Evolutionary conservation across 2,113 vertebrate species (phyloP), one percentile per base, ranked within the genome.

Genomic region (Terrapene triunguis): DNA sequence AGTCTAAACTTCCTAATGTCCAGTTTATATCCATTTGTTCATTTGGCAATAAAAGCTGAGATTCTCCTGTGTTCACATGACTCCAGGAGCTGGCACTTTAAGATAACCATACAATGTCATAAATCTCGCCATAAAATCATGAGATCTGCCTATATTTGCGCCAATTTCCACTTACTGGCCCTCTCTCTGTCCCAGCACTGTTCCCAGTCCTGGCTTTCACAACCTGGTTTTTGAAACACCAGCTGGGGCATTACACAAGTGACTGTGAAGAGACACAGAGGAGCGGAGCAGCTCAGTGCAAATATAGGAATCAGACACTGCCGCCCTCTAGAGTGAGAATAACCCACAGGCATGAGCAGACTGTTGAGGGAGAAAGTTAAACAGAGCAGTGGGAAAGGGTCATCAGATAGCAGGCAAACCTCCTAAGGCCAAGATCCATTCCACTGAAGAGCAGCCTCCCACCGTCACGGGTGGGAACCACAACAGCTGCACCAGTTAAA

Each of bases 241-340:
- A 11, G 17, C n/a, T 7, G 5, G 5, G 69, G n/a, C 21, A 22
- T 42, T 74, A 22, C 65, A 17, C 35, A 72, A n/a, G 65, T 21
- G 65, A 72, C 69, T 24, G 57, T 29, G 19, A 38, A 42, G 38
- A 74, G 69, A 42, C 35, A 42, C n/a, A 22, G 69, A 24, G 32
- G n/a, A n/a, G 19, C n/a, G 8, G 3, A 38, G 69, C 22, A 38
- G 1, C 2, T 44, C 82, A 57, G 87, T 38, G 21, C 22, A 42
- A 12, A 1, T 1, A 6, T 35, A 0, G 0, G 8, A 29, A 80
- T 83, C 50, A 42, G 0, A 35, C 83, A 55, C 17, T 11, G 55
- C 91, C 59, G 42, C 55, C 17, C 59, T 44, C 10, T 0, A 65
- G 1, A 0, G 85, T 4, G 8, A 82, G n/a, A 50, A 76, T 48